phyloP scores from a whole-genome alignment of 2,797 vertebrate genomes.

The Sorex maritimensis region DNA sequence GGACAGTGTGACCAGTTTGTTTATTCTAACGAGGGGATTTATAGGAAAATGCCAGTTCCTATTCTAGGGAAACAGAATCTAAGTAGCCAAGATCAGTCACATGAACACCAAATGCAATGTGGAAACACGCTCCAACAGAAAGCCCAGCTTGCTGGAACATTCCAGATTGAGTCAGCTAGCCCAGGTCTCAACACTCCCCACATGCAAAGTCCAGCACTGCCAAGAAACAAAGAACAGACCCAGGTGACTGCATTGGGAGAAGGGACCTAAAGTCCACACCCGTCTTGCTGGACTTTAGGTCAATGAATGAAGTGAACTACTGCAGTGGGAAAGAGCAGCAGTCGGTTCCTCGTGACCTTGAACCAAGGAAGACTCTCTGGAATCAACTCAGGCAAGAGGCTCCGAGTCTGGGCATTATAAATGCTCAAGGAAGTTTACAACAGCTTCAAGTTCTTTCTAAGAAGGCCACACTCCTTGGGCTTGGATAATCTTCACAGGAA shows the following conservation, averaged over 20 bases:
- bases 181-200: not conserved
- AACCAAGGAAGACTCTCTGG: not conserved
- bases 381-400: not conserved
- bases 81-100: not conserved
- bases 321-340: not conserved
- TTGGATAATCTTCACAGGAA: not conserved
- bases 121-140: not conserved
- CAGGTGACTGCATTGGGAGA: not conserved
- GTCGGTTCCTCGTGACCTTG: not conserved
- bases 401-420: not conserved
- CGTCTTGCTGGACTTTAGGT: not conserved
- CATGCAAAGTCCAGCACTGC: not conserved
- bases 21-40: not conserved
- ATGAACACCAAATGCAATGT: not conserved
- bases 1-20: not conserved
- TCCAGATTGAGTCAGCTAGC: not conserved
- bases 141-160: not conserved
- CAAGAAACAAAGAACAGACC: not conserved
- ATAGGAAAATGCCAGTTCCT: not conserved
- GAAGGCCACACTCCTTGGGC: constrained; percentile 63
- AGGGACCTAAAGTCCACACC: not conserved
- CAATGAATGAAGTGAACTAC: not conserved
- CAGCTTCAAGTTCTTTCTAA: constrained; percentile 67
- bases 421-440: constrained; percentile 59
- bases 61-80: not conserved